Evolutionary conservation across 37 sponge, comb jelly and placozoan species (phyloP).

Genomic region (Chondrilla cf. caribensis): DNA sequence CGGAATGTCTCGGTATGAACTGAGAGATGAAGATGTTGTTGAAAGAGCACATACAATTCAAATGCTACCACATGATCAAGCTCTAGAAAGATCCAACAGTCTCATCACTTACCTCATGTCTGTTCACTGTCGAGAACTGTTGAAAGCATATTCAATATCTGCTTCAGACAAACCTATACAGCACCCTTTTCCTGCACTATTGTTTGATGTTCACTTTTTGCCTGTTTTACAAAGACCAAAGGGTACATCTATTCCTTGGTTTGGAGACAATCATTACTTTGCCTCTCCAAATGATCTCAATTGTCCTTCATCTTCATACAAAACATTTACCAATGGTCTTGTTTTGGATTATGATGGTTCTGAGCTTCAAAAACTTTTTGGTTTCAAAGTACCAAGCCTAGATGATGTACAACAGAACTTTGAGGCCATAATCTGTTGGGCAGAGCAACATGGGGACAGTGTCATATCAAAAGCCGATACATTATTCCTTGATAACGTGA

Average conservation of each 20-base stretch:
- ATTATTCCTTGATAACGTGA: neutral
- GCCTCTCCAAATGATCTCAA: constrained; percentile 21
- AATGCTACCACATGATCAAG: neutral
- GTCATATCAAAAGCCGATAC: neutral
- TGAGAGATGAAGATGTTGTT: constrained; percentile 19
- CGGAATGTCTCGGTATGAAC: constrained; percentile 36
- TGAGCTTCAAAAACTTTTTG: neutral
- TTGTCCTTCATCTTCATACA: neutral
- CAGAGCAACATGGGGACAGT: neutral
- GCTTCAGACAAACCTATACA: neutral
- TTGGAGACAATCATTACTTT: neutral
- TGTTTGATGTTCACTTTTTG: constrained; percentile 29
- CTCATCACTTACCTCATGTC: constrained; percentile 23
- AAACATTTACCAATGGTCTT: constrained; percentile 26
- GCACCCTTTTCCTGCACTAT: neutral
- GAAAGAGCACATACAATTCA: constrained; percentile 44
- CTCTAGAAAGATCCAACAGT: constrained; percentile 21
- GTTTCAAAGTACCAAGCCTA: neutral
- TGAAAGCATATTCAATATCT: neutral
- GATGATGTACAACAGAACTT: constrained; percentile 24
- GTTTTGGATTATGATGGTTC: neutral
- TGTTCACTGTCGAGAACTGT: neutral
- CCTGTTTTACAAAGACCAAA: constrained; percentile 16
- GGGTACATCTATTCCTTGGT: constrained; percentile 44
- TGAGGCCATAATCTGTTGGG: neutral